Base-by-base conservation (phyloP, 2,888 invertebrate genomes). In the Gasteruption jaculator region DNA sequence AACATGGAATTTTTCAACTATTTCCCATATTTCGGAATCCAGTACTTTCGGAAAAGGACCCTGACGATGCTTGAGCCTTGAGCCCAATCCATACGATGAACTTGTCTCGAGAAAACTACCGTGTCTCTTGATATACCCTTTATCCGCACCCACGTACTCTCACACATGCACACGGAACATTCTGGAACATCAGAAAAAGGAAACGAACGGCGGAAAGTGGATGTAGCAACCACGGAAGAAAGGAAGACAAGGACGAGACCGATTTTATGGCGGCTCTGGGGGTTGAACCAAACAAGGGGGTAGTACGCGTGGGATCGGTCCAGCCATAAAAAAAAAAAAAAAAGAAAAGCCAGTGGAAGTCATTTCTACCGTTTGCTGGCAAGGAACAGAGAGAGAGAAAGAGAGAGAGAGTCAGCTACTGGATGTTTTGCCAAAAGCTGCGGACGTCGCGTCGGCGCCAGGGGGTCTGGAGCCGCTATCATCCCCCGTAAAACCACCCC, bases 391-490 rank as follows among this genome's bases (percentile, higher is more conserved):
- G 7, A 22, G 24, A 7, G 24, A 10, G 7, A 27, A 34, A 21
- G 22, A 38, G 27, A 25, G 27, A 15, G 27, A 40, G 8, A 34
- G 18, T 30, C 24, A 30, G 29, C 21, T 45, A 45, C 45, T 52
- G 54, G 62, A 60, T 56, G 56, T 63, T 65, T 64, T 66, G 65
- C 63, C 66, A 65, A 66, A 65, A 62, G 60, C 61, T 56, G 55
- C 58, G 52, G 53, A 56, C 61, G 65, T 53, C 65, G 61, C 59
- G 66, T 65, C 66, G 66, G 65, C 65, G 66, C 66, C 65, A 63
- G 59, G 60, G 59, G 55, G 65, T 65, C 66, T 66, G 66, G 66
- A 65, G 66, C 66, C 66, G 55, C 47, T 48, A 52, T 57, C n/a
- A n/a, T n/a, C n/a, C 49, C 52, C 51, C 37, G 40, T 35, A 39